A percentile compares a stretch with the other conserved stretches of the same genome.
Evolutionary conservation across 1,140 invertebrate species (phyloP).

Genomic region (Ridgeia piscesae): DNA sequence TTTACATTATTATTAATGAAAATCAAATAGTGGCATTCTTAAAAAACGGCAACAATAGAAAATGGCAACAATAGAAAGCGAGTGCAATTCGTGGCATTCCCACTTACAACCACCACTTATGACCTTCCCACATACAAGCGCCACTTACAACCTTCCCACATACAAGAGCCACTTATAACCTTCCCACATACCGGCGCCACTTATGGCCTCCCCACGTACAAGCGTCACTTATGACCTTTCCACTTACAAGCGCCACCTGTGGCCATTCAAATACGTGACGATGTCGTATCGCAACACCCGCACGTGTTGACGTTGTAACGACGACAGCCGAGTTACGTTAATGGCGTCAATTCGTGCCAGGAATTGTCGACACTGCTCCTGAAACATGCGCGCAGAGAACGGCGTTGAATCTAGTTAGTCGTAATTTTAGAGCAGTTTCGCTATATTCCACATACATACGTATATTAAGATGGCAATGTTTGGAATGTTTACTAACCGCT

Average conservation of each 20-base stretch:
- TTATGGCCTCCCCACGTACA: no score
- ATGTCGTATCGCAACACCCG: conserved; percentile 8
- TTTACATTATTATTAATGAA: no score
- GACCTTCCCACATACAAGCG: no score
- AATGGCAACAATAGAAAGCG: background rate
- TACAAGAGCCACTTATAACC: no score
- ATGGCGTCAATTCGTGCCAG: background rate
- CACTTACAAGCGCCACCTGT: conserved; percentile 13
- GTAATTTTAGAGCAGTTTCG: background rate
- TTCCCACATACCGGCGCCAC: no score
- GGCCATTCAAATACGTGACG: conserved; percentile 3
- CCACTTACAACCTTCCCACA: no score
- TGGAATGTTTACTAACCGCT: background rate
- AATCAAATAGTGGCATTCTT: no score
- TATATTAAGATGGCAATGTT: background rate
- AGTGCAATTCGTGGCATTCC: no score
- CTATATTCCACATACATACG: no score
- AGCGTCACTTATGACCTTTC: no score
- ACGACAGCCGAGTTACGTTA: background rate
- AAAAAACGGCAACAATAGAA: no score
- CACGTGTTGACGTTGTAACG: background rate
- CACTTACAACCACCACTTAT: no score
- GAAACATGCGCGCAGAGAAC: background rate
- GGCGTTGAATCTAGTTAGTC: background rate
- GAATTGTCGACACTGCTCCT: background rate